Evolutionary conservation across 2,797 vertebrate genomes (phyloP), one percentile per base, ranked within the genome.

Genomic region (Mormyrus proboscirostris): DNA sequence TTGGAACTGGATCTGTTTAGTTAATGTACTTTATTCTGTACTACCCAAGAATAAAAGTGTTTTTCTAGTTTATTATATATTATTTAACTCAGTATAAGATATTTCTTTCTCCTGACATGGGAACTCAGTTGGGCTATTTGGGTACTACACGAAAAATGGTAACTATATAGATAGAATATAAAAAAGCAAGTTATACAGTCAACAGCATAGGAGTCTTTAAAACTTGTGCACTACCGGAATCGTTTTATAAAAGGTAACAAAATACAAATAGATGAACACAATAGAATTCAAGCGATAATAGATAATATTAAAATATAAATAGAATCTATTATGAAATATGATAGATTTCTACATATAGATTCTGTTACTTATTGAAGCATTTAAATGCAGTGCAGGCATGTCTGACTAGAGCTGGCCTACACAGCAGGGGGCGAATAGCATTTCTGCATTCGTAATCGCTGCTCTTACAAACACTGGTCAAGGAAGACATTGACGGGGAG

Each of bases 401-500:
- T 38, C 1, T 76, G 69, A 41, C 16, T 38, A 19, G 33, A 41
- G 69, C 38, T 41, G 73, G 38, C 41, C 44, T 44, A 41, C 19
- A 14, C 44, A 85, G 47, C 1, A 19, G 83, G 49, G 4, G 0
- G 0, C 0, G 10, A 53, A 2, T 50, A 29, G 19, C 82, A 25
- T 22, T 16, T 25, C 19, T 25, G 12, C 22, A 12, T 5, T 10
- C 4, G n/a, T 51, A 25, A 41, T 33, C 29, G 1, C 22, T 9
- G 22, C 76, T 89, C 50, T 79, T 53, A 41, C 76, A 89, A 85
- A 90, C 95, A 95, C 49, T 89, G 73, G 0, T 89, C 89, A 1
- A 90, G 9, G 91, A 95, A 95, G 87, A 95, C 89, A 25, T 59
- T 79, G 90, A 95, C 89, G 6, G 83, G 0, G 73, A 86, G 84